A percentile compares a stretch with the other conserved stretches of the same genome.
These are phyloP conservation scores for Lasiurus cinereus DNA, from an alignment of 2,113 vertebrate species.

Conservation along the genomic window DNA sequence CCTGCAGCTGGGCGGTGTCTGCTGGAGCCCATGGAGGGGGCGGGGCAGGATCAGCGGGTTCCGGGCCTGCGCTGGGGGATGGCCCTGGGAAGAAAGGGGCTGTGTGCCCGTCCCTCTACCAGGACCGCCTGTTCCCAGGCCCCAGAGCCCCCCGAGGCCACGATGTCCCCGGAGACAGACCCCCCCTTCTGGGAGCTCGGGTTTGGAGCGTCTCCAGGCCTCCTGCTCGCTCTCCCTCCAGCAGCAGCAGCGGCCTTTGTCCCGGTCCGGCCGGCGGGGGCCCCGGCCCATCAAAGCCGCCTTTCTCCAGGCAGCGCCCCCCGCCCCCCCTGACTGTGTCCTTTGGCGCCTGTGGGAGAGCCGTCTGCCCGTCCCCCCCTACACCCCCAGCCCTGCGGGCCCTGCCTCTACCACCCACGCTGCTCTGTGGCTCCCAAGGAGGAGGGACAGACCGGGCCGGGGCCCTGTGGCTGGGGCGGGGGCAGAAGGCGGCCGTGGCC, in stretches of 20 bases:
- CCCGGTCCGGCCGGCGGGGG: background rate
- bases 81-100: conserved; percentile 74
- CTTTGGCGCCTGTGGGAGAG: background rate
- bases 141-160: conserved; percentile 80
- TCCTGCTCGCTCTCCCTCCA: background rate
- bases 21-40: conserved; percentile 86
- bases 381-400: rapidly evolving
- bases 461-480: rapidly evolving
- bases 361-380: rapidly evolving
- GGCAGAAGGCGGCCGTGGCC: rapidly evolving
- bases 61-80: conserved; percentile 73
- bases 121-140: conserved; percentile 86
- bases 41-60: conserved; percentile 87
- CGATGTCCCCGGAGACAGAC: conserved; percentile 82
- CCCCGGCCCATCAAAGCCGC: conserved; percentile 28
- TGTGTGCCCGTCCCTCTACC: conserved; percentile 76
- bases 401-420: rapidly evolving
- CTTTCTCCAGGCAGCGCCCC: background rate
- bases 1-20: too few species aligned
- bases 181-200: conserved; percentile 76
- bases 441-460: background rate
- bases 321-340: too few species aligned
- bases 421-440: background rate
- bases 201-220: conserved; percentile 71
- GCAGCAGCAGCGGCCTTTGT: conserved; percentile 77